phyloP scores from a whole-genome alignment of 2,888 invertebrate species.

The Caenorhabditis becei region DNA sequence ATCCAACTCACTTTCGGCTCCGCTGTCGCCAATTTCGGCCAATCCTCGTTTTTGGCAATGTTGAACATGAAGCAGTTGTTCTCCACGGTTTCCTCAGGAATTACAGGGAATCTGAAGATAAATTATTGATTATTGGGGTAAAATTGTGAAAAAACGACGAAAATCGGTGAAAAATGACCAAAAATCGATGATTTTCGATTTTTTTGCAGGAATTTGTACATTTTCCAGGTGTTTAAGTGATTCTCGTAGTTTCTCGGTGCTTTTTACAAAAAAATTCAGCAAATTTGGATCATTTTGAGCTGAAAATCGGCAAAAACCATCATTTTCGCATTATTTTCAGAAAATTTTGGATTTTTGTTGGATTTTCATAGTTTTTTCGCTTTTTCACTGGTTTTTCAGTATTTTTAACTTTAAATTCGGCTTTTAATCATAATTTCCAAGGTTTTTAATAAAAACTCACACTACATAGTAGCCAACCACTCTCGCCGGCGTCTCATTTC shows the following conservation, averaged over 20 bases:
- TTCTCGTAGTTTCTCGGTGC: background rate
- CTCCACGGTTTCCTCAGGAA: conserved; percentile 80
- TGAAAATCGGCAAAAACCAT: conserved; percentile 3
- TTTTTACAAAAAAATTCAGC: no score
- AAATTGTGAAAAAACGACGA: background rate
- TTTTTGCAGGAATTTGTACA: no score
- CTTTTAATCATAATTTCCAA: background rate
- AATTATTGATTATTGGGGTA: background rate
- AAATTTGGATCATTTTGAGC: no score
- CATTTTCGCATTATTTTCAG: background rate
- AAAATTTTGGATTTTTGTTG: background rate
- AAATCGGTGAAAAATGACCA: background rate
- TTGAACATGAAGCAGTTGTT: conserved; percentile 79
- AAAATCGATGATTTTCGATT: background rate
- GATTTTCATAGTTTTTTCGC: background rate
- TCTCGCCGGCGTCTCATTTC: conserved; percentile 74
- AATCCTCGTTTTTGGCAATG: conserved; percentile 78
- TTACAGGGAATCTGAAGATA: conserved; percentile 75
- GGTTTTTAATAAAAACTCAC: conserved; percentile 63
- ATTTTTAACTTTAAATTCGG: background rate
- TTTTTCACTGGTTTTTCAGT: conserved; percentile 1
- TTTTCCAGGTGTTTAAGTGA: no score
- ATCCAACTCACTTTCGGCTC: conserved; percentile 66
- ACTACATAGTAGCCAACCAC: conserved; percentile 77
- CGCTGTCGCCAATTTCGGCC: conserved; percentile 77